Conservation (phyloP, 2,797 vertebrate species). For the Tauraco hartlaubi region DNA sequence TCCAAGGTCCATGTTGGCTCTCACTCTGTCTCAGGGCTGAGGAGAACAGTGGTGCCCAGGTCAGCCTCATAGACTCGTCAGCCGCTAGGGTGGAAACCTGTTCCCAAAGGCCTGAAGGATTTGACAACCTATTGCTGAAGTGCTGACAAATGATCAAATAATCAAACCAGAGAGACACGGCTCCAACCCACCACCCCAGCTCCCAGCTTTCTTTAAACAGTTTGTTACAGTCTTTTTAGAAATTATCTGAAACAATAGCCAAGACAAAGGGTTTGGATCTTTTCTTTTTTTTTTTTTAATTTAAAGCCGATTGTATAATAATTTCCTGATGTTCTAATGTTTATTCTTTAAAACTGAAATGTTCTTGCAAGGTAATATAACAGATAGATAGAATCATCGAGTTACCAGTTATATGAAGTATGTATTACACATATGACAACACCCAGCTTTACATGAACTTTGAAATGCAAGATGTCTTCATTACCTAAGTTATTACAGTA, state of each 20-base stretch:
- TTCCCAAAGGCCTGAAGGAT: neutral
- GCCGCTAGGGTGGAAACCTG: neutral
- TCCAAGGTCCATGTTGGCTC: neutral
- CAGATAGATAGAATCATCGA: neutral
- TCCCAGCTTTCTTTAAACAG: neutral
- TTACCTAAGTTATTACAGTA: conserved; percentile 78
- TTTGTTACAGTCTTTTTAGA: neutral
- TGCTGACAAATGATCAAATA: neutral
- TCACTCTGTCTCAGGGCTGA: neutral
- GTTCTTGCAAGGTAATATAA: conserved; percentile 14
- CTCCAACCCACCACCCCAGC: neutral
- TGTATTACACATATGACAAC: neutral
- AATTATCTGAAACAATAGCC: neutral
- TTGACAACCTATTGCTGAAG: neutral
- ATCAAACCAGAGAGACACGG: neutral
- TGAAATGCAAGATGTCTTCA: conserved; percentile 44
- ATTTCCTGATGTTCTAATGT: neutral
- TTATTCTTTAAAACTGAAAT: conserved; percentile 25
- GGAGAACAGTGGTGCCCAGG: fast-evolving
- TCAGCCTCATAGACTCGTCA: neutral
- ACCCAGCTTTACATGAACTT: neutral
- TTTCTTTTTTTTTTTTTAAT: neutral
- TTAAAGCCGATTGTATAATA: neutral
- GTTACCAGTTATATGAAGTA: neutral
- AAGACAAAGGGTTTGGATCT: neutral